Percentiles rank a stretch among this genome's conserved stretches.
phyloP scores from a whole-genome alignment of 2,888 invertebrate genomes.

The Heterodera filipjevi region DNA sequence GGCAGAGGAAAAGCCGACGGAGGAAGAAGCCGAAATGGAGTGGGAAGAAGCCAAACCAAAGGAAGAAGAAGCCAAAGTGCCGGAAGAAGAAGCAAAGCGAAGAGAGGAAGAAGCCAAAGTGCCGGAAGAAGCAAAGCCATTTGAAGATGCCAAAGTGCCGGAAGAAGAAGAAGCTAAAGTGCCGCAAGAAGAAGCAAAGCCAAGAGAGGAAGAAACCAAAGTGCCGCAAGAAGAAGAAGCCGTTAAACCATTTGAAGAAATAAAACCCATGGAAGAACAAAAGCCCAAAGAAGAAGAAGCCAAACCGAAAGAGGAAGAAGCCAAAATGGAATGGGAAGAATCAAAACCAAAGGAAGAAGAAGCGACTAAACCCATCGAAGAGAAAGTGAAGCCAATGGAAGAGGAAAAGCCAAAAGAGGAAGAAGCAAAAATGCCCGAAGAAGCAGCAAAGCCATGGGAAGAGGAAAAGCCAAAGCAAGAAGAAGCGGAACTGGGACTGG shows the following conservation, averaged over 20 bases:
- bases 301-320: not conserved
- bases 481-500: not conserved
- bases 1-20: constrained; percentile 48
- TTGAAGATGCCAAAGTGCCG: not conserved
- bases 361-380: not conserved
- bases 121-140: too few species aligned
- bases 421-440: not conserved
- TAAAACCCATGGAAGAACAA: not conserved
- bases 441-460: constrained; percentile 27
- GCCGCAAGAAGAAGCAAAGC: constrained; percentile 17
- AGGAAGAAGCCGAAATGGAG: not conserved
- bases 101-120: not conserved
- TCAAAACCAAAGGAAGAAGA: not conserved
- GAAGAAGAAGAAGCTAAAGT: constrained; percentile 11
- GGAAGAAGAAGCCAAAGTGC: not conserved
- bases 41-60: not conserved
- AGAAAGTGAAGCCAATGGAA: not conserved
- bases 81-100: not conserved
- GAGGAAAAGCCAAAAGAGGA: not conserved
- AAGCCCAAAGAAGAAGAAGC: not conserved
- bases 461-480: not conserved
- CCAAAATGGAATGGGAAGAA: too few species aligned
- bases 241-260: not conserved
- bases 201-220: not conserved
- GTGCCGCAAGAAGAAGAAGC: constrained; percentile 9